A percentile compares a stretch with the other conserved stretches of the same genome.
Evolutionary conservation across 1,140 invertebrate species (phyloP).

Genomic region (Drosophila cardini): DNA sequence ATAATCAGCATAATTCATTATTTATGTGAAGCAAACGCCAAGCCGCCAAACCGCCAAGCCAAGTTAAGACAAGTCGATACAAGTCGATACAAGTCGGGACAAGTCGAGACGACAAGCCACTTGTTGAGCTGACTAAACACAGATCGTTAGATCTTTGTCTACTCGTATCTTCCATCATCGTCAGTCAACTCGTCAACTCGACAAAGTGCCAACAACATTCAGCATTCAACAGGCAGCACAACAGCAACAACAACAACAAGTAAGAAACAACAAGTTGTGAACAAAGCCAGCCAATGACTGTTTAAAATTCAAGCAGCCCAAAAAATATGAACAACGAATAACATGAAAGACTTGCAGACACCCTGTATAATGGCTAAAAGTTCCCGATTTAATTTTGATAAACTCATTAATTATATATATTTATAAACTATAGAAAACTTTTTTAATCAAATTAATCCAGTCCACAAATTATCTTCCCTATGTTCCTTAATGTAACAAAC

Average conservation of each 20-base stretch:
- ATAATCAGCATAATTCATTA: conserved; percentile 81
- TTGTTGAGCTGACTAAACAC: conserved; percentile 21
- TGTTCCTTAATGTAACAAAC: too few relatives aligned
- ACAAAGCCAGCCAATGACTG: conserved; percentile 76
- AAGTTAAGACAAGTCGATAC: too few relatives aligned
- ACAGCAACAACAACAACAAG: conserved; percentile 41
- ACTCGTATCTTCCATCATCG: conserved; percentile 46
- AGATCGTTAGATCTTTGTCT: conserved; percentile 71
- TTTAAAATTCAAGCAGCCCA: conserved; percentile 72
- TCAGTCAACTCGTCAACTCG: conserved; percentile 60
- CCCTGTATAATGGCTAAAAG: background rate
- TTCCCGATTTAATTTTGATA: too few relatives aligned
- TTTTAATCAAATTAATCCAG: too few relatives aligned
- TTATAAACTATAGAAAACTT: too few relatives aligned
- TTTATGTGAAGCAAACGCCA: conserved; percentile 52
- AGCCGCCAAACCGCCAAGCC: too few relatives aligned
- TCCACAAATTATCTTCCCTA: too few relatives aligned
- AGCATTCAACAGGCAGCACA: conserved; percentile 23
- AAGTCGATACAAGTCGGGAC: background rate
- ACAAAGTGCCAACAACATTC: conserved; percentile 66
- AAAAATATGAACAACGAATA: conserved; percentile 8
- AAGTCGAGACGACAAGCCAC: conserved; percentile 19
- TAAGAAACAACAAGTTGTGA: conserved; percentile 32
- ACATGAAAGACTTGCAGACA: background rate
- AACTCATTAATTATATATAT: too few relatives aligned